Percentiles rank a stretch among this genome's conserved stretches.
Conservation (phyloP, 2,113 vertebrate species). For the Trichechus manatus region DNA sequence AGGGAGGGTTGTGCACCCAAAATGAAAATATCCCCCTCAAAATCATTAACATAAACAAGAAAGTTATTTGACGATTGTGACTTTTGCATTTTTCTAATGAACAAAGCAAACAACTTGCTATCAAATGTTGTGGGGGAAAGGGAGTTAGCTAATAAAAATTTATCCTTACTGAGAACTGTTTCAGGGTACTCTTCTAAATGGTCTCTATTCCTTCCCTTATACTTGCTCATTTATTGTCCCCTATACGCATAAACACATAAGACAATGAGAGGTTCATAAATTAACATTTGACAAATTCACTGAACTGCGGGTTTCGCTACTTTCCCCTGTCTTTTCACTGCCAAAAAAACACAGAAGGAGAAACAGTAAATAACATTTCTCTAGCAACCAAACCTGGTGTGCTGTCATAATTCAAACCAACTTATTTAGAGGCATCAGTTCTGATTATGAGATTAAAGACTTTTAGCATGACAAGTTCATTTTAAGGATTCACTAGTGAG, state of each 20-base stretch:
- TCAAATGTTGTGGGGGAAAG: not conserved
- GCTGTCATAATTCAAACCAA: conserved; percentile 37
- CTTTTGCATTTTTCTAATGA: conserved; percentile 55
- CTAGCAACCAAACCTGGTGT: not conserved
- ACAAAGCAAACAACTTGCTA: conserved; percentile 48
- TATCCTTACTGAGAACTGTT: conserved; percentile 13
- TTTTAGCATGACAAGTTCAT: not conserved
- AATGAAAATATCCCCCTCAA: conserved; percentile 25
- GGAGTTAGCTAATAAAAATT: not conserved
- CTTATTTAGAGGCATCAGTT: not conserved
- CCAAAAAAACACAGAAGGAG: not conserved
- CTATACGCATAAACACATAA: not conserved
- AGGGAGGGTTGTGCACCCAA: not conserved
- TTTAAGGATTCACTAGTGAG: conserved; percentile 1
- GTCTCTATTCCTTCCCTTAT: not conserved
- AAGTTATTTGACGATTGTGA: conserved; percentile 40
- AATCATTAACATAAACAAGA: conserved; percentile 10
- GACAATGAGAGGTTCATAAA: not conserved
- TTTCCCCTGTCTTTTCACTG: conserved; percentile 27
- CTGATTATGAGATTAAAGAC: conserved; percentile 46
- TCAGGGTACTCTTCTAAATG: not conserved
- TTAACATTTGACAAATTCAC: conserved; percentile 12
- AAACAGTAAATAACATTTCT: conserved; percentile 54
- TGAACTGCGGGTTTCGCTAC: not conserved
- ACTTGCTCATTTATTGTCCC: not conserved